Evolutionary conservation across 1,140 invertebrate species (phyloP).

Genomic region (Lasioglossum albipes): DNA sequence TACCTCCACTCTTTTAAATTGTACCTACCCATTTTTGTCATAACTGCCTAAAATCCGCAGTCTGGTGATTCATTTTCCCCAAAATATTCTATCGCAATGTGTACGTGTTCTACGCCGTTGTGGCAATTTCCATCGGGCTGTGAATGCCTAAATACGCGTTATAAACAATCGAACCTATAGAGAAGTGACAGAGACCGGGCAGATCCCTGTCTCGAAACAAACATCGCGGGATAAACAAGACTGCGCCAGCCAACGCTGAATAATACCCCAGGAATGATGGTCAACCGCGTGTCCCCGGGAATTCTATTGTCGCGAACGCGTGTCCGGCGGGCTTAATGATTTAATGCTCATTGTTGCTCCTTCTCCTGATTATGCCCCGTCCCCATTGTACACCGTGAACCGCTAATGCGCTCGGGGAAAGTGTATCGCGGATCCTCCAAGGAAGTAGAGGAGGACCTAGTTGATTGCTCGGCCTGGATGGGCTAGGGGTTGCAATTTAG

Average conservation of each 20-base stretch:
- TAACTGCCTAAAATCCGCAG: too few species aligned
- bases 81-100: too few species aligned
- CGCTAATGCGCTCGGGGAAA: constrained; percentile 36
- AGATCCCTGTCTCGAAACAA: constrained; percentile 40
- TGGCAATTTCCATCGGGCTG: too few species aligned
- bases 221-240: constrained; percentile 37
- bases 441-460: neutral
- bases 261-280: constrained; percentile 53
- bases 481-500: neutral
- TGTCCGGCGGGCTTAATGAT: constrained; percentile 62
- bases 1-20: too few species aligned
- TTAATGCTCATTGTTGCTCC: constrained; percentile 65
- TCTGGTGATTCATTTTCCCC: too few species aligned
- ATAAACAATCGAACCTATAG: neutral
- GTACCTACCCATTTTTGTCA: too few species aligned
- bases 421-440: constrained; percentile 14
- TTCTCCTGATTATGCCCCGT: constrained; percentile 46
- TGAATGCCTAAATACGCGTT: too few species aligned
- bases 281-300: constrained; percentile 32
- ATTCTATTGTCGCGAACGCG: constrained; percentile 57
- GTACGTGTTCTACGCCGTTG: too few species aligned
- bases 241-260: constrained; percentile 25
- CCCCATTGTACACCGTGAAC: constrained; percentile 38
- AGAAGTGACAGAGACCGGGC: constrained; percentile 26
- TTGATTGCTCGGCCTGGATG: neutral